A percentile compares a stretch with the other conserved stretches of the same genome.
Conservation (phyloP, 2,888 invertebrate species). For the Dichetophora obliterata region DNA sequence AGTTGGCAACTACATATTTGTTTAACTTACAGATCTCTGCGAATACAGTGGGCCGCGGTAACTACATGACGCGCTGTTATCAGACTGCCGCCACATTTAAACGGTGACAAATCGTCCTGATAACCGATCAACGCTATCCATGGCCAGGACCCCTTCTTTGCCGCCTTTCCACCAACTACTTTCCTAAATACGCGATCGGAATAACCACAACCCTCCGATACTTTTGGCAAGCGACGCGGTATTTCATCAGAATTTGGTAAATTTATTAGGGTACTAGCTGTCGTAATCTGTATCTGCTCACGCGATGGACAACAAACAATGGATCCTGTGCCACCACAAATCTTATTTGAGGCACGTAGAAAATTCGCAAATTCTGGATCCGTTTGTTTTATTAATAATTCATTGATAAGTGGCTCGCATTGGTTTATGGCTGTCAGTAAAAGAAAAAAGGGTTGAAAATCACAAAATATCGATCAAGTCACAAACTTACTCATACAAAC, state of each 20-base stretch:
- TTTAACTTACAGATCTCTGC: conserved; percentile 59
- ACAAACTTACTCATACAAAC: conserved; percentile 57
- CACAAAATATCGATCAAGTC: not conserved
- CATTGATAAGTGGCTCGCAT: conserved; percentile 55
- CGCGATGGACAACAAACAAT: conserved; percentile 62
- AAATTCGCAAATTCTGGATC: conserved; percentile 57
- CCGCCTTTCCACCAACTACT: conserved; percentile 81
- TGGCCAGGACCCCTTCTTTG: conserved; percentile 81
- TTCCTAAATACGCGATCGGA: conserved; percentile 73
- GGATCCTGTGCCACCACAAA: conserved; percentile 56
- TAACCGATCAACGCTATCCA: conserved; percentile 85
- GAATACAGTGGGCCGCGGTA: conserved; percentile 72
- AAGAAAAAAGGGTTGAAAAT: not conserved
- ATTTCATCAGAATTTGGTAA: conserved; percentile 49
- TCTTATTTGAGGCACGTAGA: conserved; percentile 58
- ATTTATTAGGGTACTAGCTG: conserved; percentile 22
- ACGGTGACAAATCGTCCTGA: conserved; percentile 68
- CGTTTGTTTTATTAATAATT: conserved; percentile 52
- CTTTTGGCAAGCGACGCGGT: conserved; percentile 60
- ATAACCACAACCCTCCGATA: conserved; percentile 75
- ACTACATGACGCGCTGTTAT: conserved; percentile 75
- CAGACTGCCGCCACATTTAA: conserved; percentile 72
- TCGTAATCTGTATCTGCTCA: not conserved
- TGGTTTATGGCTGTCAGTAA: conserved; percentile 54
- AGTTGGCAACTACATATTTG: not conserved